Base-by-base conservation (phyloP, 2,888 invertebrate genomes). In the Anthophora plumipes region DNA sequence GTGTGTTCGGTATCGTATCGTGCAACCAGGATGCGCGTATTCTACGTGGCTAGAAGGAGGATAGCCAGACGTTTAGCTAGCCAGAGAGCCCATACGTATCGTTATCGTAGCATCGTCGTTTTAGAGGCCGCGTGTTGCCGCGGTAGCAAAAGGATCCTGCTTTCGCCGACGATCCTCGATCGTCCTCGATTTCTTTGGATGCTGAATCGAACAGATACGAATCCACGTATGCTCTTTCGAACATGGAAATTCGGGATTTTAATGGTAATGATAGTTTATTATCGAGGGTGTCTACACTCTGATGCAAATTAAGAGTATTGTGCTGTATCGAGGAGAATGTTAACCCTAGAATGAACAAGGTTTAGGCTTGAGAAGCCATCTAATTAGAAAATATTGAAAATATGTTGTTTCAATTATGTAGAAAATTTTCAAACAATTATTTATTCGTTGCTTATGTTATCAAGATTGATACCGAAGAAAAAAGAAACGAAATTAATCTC, bases 21-120 rank as follows among this genome's bases (percentile, higher is more conserved):
- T 76, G 83, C 70, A 31, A 81, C 76, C 81, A 82, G 81, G 78
- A 86, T 82, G 69, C 81, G 77, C 73, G 63, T 61, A 63, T 52
- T 46, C 59, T 22, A 50, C 31, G 48, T 22, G 59, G 17, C 52
- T 55, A 14, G n/a, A 11, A 46, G 25, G n/a, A 7, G 46, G 63
- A 63, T 59, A 54, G 48, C 73, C 73, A 67, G 80, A 70, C 80
- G 77, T 72, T 77, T 76, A 68, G 73, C 84, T 77, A 76, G 77
- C 41, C 37, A n/a, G 54, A 59, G 72, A 67, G n/a, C n/a, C 83
- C 85, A 70, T 80, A 88, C 78, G 85, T 86, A 83, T 88, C 88
- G 83, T 86, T 87, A 87, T 87, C 87, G 85, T 79, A 57, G 72
- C 80, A 85, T 89, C 82, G 89, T 84, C 76, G 81, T 80, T 81